Percentiles rank a stretch among this genome's conserved stretches.
These are phyloP conservation scores for Leuciscus idus DNA, from an alignment of 2,113 vertebrate genomes.

Conservation along the genomic window DNA sequence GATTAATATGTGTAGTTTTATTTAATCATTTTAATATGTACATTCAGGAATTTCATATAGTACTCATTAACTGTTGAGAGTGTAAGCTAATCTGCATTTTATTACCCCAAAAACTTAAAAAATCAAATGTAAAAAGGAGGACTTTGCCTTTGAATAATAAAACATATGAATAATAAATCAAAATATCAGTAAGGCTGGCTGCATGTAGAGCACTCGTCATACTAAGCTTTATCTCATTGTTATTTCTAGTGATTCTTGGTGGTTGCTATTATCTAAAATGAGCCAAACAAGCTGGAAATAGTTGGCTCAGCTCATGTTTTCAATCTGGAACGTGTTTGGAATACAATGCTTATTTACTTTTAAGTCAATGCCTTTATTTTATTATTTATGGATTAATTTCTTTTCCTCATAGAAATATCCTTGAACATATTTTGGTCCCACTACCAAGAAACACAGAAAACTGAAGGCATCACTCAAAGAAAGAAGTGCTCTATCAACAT, in stretches of 20 bases:
- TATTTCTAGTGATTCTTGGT: background rate
- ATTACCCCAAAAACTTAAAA: too few species aligned
- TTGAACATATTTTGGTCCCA: background rate
- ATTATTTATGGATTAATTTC: background rate
- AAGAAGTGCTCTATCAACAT: background rate
- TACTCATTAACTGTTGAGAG: background rate
- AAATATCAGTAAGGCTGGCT: background rate
- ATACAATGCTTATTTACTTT: background rate
- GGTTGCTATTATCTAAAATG: background rate
- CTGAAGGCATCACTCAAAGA: constrained; percentile 21
- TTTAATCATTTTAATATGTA: background rate
- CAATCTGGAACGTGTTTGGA: background rate
- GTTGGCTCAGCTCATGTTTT: background rate
- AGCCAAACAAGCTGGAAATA: background rate
- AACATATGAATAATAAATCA: background rate
- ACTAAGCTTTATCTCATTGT: background rate
- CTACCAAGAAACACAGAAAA: background rate
- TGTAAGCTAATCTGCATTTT: too few species aligned
- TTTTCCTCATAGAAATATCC: background rate
- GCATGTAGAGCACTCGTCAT: background rate
- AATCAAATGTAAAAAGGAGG: background rate
- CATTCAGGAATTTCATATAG: background rate
- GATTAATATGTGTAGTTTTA: background rate
- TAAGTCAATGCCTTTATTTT: background rate
- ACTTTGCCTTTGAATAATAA: background rate